A percentile compares a stretch with the other conserved stretches of the same genome.
Conservation (phyloP, 2,113 vertebrate genomes). For the Pseudopodoces humilis region DNA sequence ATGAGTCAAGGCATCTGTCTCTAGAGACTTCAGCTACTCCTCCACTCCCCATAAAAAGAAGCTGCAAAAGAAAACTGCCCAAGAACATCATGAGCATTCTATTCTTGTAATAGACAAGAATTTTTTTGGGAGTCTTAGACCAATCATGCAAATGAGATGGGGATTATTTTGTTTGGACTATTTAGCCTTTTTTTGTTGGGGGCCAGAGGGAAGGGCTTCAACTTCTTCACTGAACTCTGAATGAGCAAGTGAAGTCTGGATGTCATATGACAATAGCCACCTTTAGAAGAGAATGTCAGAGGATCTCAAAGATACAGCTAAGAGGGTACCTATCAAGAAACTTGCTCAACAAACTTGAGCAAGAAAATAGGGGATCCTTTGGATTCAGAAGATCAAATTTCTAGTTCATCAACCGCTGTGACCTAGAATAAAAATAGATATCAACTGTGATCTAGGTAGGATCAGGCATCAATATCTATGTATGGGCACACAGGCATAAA, state of each 20-base stretch:
- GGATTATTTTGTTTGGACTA: background rate
- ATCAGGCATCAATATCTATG: background rate
- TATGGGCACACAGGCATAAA: background rate
- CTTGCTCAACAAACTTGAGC: background rate
- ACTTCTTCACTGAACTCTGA: background rate
- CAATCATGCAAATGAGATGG: background rate
- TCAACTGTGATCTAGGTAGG: background rate
- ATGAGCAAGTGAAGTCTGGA: background rate
- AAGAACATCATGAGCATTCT: background rate
- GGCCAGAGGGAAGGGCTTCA: background rate
- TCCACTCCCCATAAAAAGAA: background rate
- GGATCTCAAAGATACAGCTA: background rate
- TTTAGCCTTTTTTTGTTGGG: rapidly evolving
- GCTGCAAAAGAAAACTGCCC: background rate
- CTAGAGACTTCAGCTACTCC: background rate
- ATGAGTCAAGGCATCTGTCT: background rate
- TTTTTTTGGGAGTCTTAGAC: background rate
- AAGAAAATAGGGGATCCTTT: background rate
- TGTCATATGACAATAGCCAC: background rate
- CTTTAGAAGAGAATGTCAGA: background rate
- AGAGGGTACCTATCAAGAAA: background rate
- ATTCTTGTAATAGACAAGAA: background rate
- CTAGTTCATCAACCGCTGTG: background rate
- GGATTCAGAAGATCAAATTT: background rate
- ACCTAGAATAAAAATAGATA: background rate